Conservation (phyloP, 2,113 vertebrate species). For the Albula glossodonta region DNA sequence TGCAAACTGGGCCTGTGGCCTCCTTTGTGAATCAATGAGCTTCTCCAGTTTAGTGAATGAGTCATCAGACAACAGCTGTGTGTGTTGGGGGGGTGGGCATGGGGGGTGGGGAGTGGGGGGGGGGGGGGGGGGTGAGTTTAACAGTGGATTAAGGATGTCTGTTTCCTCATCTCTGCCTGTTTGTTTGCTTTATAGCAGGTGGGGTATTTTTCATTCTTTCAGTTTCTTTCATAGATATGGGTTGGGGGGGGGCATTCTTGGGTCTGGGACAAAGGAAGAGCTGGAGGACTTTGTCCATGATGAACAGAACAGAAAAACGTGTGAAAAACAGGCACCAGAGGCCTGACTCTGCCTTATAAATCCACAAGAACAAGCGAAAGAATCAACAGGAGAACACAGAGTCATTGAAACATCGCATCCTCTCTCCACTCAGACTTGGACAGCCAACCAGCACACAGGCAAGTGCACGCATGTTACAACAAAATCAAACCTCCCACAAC, state of each 20-base stretch:
- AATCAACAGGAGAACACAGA: no score
- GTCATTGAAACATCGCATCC: no score
- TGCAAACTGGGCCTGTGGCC: neutral
- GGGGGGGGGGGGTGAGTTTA: neutral
- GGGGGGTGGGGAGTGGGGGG: neutral
- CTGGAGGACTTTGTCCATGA: no score
- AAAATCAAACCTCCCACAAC: no score
- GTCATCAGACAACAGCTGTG: neutral
- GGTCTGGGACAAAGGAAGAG: neutral
- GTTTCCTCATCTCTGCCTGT: neutral
- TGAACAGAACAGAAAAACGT: no score
- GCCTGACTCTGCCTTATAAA: no score
- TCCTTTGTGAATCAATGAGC: conserved; percentile 34
- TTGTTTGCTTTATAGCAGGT: neutral
- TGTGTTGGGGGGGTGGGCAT: neutral
- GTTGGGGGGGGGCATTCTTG: neutral
- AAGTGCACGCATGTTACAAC: neutral
- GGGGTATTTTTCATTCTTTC: neutral
- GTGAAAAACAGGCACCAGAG: no score
- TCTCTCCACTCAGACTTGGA: neutral
- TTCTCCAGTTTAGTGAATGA: conserved; percentile 18
- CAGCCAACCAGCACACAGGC: neutral
- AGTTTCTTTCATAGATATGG: no score
- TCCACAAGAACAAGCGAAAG: no score
- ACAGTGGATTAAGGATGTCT: neutral